Conservation (phyloP, 2,797 vertebrate genomes). For the Apodemus agrarius region DNA sequence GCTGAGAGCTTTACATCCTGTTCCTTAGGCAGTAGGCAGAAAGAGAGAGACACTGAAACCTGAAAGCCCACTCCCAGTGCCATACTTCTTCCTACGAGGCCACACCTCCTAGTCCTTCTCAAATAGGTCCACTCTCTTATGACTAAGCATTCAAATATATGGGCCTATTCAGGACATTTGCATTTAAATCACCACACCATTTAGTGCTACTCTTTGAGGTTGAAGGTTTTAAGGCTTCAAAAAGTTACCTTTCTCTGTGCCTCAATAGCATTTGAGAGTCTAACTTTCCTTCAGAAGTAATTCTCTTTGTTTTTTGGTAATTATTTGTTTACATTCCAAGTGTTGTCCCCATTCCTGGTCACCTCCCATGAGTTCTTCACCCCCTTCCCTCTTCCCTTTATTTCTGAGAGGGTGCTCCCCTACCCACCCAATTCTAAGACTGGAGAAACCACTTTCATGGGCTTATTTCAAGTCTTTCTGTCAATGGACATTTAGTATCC, state of each 20-base stretch:
- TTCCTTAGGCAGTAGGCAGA: background rate
- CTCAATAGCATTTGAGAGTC: background rate
- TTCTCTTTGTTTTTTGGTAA: background rate
- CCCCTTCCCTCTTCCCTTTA: background rate
- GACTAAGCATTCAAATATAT: background rate
- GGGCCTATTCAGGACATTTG: background rate
- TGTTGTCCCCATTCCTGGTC: background rate
- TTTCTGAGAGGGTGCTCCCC: background rate
- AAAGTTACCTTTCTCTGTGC: slow-evolving; percentile 1
- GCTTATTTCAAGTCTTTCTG: slow-evolving; percentile 6
- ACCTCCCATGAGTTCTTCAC: background rate
- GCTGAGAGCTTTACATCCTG: background rate
- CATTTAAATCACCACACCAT: background rate
- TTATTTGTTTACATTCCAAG: background rate
- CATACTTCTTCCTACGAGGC: background rate
- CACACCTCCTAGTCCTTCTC: background rate
- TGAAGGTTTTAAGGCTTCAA: background rate
- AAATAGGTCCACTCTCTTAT: background rate
- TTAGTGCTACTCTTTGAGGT: background rate
- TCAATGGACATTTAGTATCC: slow-evolving; percentile 5
- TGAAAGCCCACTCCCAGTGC: background rate
- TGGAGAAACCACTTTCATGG: background rate
- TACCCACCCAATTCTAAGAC: background rate
- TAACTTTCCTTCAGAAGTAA: background rate
- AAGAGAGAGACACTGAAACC: background rate